phyloP scores from a whole-genome alignment of 2,113 vertebrate genomes.

The Meriones unguiculatus region DNA sequence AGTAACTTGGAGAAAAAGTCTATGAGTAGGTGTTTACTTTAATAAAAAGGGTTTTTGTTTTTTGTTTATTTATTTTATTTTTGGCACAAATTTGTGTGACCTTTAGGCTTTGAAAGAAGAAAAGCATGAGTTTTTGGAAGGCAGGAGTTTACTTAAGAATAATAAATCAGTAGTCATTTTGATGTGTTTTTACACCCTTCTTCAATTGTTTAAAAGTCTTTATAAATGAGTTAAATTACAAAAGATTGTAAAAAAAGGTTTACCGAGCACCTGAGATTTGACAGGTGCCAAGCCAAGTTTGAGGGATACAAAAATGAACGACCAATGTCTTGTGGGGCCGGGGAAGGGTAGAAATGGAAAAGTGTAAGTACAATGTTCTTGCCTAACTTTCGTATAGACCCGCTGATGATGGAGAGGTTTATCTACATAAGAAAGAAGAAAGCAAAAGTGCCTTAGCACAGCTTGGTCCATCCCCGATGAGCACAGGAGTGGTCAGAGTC shows the following conservation, averaged over 20 bases:
- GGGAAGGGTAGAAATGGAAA: background rate
- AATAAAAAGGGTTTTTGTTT: background rate
- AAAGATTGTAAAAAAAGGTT: background rate
- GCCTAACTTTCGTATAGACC: background rate
- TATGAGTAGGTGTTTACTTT: conserved; percentile 14
- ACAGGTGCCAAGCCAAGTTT: background rate
- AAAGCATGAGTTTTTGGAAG: conserved; percentile 15
- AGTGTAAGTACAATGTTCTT: background rate
- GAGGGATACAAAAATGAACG: background rate
- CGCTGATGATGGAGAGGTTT: background rate
- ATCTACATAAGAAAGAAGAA: conserved; percentile 27
- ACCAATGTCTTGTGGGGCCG: background rate
- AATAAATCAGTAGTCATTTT: conserved; percentile 15
- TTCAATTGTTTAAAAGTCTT: background rate
- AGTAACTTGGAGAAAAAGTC: background rate
- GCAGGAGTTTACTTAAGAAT: background rate
- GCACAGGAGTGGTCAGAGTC: background rate
- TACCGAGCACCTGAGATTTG: background rate
- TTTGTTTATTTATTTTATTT: background rate
- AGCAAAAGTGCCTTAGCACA: background rate
- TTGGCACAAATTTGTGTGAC: background rate
- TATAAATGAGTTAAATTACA: background rate
- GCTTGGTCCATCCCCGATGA: background rate
- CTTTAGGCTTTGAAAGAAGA: background rate
- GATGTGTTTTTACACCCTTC: background rate